phyloP scores from a whole-genome alignment of 2,113 vertebrate species.

The Holacanthus passer region DNA sequence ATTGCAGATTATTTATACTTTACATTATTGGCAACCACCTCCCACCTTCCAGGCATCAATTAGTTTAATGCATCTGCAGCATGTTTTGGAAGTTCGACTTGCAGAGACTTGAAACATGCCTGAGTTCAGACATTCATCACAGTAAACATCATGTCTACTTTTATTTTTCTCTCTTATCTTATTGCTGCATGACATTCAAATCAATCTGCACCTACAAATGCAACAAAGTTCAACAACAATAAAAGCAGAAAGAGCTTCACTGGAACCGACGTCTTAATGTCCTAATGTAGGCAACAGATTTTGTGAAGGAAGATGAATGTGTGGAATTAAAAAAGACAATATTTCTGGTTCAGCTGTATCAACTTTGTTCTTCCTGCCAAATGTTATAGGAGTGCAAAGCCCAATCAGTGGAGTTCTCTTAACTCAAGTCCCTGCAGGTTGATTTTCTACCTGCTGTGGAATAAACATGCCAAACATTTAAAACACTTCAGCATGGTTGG shows the following conservation, averaged over 20 bases:
- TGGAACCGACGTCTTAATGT: too few relatives aligned
- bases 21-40: not conserved
- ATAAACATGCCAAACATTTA: not conserved
- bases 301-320: not conserved
- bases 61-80: not conserved
- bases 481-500: not conserved
- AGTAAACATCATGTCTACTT: not conserved
- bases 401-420: not conserved
- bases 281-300: not conserved
- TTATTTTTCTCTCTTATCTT: not conserved
- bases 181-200: not conserved
- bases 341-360: not conserved
- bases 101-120: slow-evolving; percentile 13
- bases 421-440: not conserved
- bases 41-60: not conserved
- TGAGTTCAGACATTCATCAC: not conserved
- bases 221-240: not conserved
- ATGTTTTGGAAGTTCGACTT: not conserved
- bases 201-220: not conserved
- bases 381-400: not conserved
- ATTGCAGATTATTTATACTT: not conserved
- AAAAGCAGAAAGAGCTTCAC: not conserved
- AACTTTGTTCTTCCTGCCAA: not conserved
- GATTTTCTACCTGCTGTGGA: not conserved
- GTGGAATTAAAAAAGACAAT: not conserved